Evolutionary conservation across 1,140 invertebrate genomes (phyloP).

Genomic region (Triops cancriformis): DNA sequence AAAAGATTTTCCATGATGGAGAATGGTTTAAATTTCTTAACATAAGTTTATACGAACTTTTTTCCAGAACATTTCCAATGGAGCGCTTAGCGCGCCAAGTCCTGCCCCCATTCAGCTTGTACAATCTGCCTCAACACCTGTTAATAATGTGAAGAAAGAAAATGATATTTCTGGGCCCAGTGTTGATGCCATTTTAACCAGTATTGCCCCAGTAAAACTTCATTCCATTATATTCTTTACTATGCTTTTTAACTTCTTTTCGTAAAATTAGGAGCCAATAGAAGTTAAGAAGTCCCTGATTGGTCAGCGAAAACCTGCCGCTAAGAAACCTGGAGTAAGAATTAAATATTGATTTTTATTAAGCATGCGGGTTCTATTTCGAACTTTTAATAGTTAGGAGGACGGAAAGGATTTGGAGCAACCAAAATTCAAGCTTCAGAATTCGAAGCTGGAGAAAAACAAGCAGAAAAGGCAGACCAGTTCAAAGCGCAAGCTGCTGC

Average conservation of each 20-base stretch:
- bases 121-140: neutral
- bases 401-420: constrained; percentile 57
- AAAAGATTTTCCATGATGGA: too few relatives aligned
- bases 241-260: neutral
- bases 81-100: neutral
- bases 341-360: constrained; percentile 30
- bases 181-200: constrained; percentile 42
- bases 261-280: constrained; percentile 26
- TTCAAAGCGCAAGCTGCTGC: constrained; percentile 43
- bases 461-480: constrained; percentile 72
- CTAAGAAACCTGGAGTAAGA: constrained; percentile 50
- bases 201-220: neutral
- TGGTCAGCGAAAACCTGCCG: constrained; percentile 49
- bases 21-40: too few relatives aligned
- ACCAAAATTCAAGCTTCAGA: constrained; percentile 51
- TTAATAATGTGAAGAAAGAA: constrained; percentile 29
- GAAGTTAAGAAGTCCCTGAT: constrained; percentile 61
- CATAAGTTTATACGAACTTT: too few relatives aligned
- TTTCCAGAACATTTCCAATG: neutral
- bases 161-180: constrained; percentile 40
- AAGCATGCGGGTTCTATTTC: constrained; percentile 4
- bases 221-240: neutral
- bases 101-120: constrained; percentile 10
- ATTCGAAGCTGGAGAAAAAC: constrained; percentile 90
- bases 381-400: constrained; percentile 54